Conservation (phyloP, 53 echinoderm and acorn worm species). For the Echinometra lucunter region DNA sequence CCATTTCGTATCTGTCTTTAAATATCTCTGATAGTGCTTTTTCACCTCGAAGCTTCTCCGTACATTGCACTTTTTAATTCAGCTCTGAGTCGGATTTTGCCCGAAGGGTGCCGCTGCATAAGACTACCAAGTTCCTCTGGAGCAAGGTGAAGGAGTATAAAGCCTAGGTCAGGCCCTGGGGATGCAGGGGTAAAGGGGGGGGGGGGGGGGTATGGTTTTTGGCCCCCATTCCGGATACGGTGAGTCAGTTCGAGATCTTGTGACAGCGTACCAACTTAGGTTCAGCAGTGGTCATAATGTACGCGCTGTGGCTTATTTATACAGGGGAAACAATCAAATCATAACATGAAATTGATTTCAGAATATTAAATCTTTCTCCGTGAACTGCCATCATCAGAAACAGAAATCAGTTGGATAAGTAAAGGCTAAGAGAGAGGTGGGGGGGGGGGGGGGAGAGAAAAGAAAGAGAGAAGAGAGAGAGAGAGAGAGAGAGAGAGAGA, state of each 20-base stretch:
- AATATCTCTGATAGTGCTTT: neutral
- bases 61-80: slow-evolving; percentile 2
- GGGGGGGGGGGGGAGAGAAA: too few relatives aligned
- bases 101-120: neutral
- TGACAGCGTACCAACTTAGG: neutral
- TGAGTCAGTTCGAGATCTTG: neutral
- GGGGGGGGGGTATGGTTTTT: neutral
- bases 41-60: neutral
- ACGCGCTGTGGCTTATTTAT: neutral
- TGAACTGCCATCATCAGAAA: neutral
- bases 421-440: neutral
- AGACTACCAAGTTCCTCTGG: neutral
- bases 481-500: neutral
- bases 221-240: neutral
- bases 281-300: neutral
- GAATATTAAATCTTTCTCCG: neutral
- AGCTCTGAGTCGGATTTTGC: neutral
- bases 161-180: neutral
- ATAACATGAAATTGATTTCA: too few relatives aligned
- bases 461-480: too few relatives aligned
- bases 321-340: neutral
- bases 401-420: neutral
- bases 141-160: neutral
- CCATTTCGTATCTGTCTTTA: neutral
- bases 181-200: neutral